These are phyloP conservation scores for Poecilia gillii DNA, from an alignment of 2,797 vertebrate genomes.

Conservation along the genomic window DNA sequence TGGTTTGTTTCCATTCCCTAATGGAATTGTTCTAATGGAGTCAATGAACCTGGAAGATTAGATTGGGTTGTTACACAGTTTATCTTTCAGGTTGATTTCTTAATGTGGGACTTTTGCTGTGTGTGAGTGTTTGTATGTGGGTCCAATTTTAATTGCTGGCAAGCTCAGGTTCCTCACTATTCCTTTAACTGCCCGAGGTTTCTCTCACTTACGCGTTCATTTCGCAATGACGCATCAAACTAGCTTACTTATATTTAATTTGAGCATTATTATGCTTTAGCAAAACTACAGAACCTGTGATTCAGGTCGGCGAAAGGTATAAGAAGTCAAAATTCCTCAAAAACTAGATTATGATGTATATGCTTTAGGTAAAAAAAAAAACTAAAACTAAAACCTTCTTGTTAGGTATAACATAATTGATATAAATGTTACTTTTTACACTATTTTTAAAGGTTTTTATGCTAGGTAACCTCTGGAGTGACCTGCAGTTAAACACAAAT, in stretches of 20 bases:
- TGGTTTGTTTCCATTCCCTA: conserved; percentile 55
- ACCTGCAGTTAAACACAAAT: background rate
- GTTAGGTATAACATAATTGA: no score
- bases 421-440: no score
- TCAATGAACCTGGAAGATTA: conserved; percentile 53
- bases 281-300: background rate
- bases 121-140: background rate
- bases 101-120: background rate
- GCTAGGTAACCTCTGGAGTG: background rate
- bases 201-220: background rate
- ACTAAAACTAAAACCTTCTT: no score
- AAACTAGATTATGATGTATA: background rate
- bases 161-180: background rate
- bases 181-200: background rate
- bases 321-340: background rate
- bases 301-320: background rate
- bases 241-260: background rate
- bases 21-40: conserved; percentile 48
- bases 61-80: conserved; percentile 43
- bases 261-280: background rate
- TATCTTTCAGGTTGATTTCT: conserved; percentile 40
- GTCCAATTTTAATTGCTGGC: background rate
- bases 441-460: background rate
- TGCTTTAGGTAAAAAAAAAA: no score
- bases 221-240: background rate